A percentile compares a stretch with the other conserved stretches of the same genome.
Conservation (phyloP, 92 coral and sea anemone species). For the Siderastrea radians region DNA sequence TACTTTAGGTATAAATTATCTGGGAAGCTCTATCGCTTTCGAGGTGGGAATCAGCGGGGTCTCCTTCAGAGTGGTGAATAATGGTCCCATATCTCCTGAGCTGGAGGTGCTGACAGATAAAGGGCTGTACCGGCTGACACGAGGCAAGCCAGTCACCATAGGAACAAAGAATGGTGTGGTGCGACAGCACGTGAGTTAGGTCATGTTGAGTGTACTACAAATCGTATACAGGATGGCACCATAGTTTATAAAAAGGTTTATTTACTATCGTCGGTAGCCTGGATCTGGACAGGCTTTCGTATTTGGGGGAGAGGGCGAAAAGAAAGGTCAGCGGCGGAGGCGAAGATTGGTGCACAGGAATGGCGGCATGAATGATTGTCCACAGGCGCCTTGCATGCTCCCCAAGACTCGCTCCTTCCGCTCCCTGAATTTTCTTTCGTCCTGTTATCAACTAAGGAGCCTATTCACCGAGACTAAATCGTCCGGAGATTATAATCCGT, state of each 20-base stretch:
- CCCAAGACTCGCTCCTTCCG: no score
- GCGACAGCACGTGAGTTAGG: constrained; percentile 61
- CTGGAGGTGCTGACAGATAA: constrained; percentile 60
- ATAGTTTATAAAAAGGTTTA: background rate
- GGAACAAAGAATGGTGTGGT: constrained; percentile 55
- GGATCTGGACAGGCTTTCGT: no score
- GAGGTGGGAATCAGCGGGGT: constrained; percentile 44
- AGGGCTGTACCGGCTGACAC: constrained; percentile 43
- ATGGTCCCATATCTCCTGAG: constrained; percentile 75
- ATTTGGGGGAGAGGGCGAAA: no score
- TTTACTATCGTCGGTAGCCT: no score
- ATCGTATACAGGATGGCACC: background rate
- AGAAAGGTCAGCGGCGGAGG: no score
- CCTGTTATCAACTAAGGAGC: no score
- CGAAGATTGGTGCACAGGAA: no score
- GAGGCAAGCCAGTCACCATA: constrained; percentile 50
- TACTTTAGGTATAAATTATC: constrained; percentile 69
- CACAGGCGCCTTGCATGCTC: no score
- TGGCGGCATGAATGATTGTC: no score
- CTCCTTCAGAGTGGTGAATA: constrained; percentile 43
- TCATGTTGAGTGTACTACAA: constrained; percentile 5
- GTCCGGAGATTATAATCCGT: no score
- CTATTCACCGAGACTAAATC: no score
- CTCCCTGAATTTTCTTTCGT: no score
- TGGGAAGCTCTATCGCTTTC: constrained; percentile 74